Evolutionary conservation across 2,888 invertebrate genomes (phyloP), one percentile per base, ranked within the genome.

Genomic region (Xylocampa areola): DNA sequence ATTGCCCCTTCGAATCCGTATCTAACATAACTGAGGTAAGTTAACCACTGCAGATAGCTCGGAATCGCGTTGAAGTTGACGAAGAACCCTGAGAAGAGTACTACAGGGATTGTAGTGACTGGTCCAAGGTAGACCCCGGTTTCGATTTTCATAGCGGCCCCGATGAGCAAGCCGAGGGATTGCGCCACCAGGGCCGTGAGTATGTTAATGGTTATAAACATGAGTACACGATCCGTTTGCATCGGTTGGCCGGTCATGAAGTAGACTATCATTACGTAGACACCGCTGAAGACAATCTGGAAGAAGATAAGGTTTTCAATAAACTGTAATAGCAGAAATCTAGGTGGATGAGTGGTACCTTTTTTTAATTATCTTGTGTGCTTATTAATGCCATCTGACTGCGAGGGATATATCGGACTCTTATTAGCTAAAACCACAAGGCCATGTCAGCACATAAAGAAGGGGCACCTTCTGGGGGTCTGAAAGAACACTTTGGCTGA

Each of bases 171-270:
- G 1, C 98, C 99, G 39, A 98, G 94, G 35, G 98, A 98, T 89
- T 99, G 99, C 2, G 98, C 97, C 35, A 98, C 98, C 49, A 99
- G 92, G 2, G 98, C 97, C 21, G 98, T 98, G 44, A 98, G 95
- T 60, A 98, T 97, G 84, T 94, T 94, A 61, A 94, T 94, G 10
- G 96, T 95, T 5, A 97, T 94, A 78, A 97, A 97, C 96, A 97
- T 97, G 30, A 96, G 92, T 82, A 97, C 97, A 47, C 99, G 95
- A 58, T 96, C 95, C 48, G 96, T 94, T 81, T 98, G 98, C 92
- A 97, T 95, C n/a, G 98, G 99, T 88, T 99, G 99, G 6, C 97
- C 97, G 19, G 99, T 98, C 96, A 99, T 97, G 92, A 98, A 98
- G 92, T 99, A 99, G 8, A 98, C 98, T 73, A 98, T 98, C 76